Conservation (phyloP, 2,113 vertebrate species). For the Scalopus aquaticus region DNA sequence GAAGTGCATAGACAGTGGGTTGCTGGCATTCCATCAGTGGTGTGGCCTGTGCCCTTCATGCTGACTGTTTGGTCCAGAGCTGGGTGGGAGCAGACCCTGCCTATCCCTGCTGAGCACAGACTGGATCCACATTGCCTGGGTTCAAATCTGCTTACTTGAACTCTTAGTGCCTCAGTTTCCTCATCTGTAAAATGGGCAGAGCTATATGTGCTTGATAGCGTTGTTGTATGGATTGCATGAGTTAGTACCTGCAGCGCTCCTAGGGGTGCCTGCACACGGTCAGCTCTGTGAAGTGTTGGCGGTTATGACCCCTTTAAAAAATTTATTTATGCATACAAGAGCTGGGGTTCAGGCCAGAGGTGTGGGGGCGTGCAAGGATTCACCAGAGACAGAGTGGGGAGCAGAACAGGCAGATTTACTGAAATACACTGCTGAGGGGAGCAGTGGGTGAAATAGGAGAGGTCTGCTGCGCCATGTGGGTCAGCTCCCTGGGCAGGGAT, state of each 20-base stretch:
- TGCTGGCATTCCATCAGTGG: background rate
- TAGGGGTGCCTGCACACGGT: too few relatives aligned
- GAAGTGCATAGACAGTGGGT: background rate
- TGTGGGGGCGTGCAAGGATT: too few relatives aligned
- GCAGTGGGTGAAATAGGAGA: too few relatives aligned
- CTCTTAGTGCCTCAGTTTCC: background rate
- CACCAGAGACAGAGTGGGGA: too few relatives aligned
- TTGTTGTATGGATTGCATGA: background rate
- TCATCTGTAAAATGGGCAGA: background rate
- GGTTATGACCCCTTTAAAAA: too few relatives aligned
- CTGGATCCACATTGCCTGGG: background rate
- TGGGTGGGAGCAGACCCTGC: background rate
- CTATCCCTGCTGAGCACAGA: background rate
- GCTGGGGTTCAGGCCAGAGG: too few relatives aligned
- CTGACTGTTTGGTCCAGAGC: background rate
- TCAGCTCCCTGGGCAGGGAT: too few relatives aligned
- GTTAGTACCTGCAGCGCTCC: background rate
- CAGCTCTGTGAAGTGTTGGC: accelerated
- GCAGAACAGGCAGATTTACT: too few relatives aligned
- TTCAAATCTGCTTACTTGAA: background rate
- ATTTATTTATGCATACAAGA: too few relatives aligned
- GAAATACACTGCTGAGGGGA: too few relatives aligned
- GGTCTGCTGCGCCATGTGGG: too few relatives aligned
- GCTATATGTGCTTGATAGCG: accelerated
- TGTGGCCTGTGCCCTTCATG: accelerated